Conservation (phyloP, 2,888 invertebrate species). For the Ophraella communa region DNA sequence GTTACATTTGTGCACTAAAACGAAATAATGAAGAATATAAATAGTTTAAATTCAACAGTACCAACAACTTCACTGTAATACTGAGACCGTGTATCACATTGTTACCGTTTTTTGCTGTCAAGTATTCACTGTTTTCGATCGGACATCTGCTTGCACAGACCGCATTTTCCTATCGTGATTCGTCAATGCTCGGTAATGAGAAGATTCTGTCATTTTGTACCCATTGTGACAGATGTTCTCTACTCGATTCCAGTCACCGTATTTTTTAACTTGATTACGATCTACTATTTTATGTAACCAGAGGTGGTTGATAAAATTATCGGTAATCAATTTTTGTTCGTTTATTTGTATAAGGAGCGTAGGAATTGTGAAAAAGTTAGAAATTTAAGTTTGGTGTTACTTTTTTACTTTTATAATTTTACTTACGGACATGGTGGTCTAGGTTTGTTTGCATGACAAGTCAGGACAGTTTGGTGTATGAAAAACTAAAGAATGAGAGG, state of each 20-base stretch:
- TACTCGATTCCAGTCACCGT: constrained; percentile 29
- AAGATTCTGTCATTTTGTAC: constrained; percentile 37
- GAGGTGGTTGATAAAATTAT: constrained; percentile 26
- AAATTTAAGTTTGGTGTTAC: background rate
- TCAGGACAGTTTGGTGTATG: too few species aligned
- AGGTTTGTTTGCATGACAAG: too few species aligned
- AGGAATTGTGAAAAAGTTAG: too few species aligned
- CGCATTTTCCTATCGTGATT: constrained; percentile 36
- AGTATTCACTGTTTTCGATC: constrained; percentile 33
- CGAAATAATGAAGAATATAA: background rate
- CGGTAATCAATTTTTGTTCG: background rate
- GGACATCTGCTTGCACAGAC: constrained; percentile 32
- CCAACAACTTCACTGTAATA: background rate
- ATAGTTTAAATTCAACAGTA: background rate
- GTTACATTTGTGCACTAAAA: too few species aligned
- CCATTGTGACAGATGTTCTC: constrained; percentile 35
- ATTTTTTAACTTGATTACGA: constrained; percentile 35
- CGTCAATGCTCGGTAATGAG: constrained; percentile 39
- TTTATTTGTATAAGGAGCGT: background rate
- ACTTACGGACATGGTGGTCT: too few species aligned
- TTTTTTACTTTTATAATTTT: background rate
- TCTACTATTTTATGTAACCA: constrained; percentile 33
- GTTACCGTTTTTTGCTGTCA: constrained; percentile 38
- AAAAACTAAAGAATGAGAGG: too few species aligned
- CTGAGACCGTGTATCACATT: constrained; percentile 27